Conservation (phyloP, 2,888 invertebrate species). For the Sicus ferrugineus region DNA sequence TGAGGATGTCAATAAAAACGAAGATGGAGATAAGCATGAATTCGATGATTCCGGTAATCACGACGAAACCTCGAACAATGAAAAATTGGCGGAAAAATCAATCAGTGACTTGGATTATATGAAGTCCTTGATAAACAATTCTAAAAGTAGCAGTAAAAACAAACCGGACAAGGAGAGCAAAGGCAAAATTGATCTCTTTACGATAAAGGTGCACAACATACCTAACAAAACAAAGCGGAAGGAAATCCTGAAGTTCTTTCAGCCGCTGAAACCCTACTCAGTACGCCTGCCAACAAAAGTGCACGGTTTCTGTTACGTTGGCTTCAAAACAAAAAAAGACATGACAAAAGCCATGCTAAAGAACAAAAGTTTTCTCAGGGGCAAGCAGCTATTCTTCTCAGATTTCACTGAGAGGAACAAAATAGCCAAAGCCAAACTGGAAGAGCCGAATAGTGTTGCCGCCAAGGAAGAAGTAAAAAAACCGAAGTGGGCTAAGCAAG, state of each 20-base stretch:
- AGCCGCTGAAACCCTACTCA: conserved; percentile 79
- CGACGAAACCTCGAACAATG: too few species aligned
- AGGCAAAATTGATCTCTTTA: conserved; percentile 66
- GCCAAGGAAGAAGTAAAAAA: conserved; percentile 28
- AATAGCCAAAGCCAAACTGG: conserved; percentile 53
- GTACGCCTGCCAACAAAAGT: conserved; percentile 80
- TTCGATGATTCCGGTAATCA: conserved; percentile 57
- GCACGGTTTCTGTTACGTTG: conserved; percentile 89
- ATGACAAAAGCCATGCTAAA: conserved; percentile 81
- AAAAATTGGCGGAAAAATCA: conserved; percentile 74
- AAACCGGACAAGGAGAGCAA: conserved; percentile 42
- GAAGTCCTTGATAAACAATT: conserved; percentile 70
- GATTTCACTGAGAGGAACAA: conserved; percentile 66
- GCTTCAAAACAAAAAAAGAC: conserved; percentile 83
- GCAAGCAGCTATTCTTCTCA: conserved; percentile 70
- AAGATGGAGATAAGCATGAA: conserved; percentile 62
- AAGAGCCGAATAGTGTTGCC: conserved; percentile 24
- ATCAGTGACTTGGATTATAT: conserved; percentile 85
- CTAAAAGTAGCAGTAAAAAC: background rate
- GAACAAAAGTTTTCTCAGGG: conserved; percentile 83
- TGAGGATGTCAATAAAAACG: conserved; percentile 50
- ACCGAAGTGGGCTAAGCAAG: conserved; percentile 71
- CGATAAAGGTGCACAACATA: conserved; percentile 79
- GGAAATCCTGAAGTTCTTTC: conserved; percentile 85
- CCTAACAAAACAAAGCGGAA: conserved; percentile 83